A percentile compares a stretch with the other conserved stretches of the same genome.
Evolutionary conservation across 2,888 invertebrate genomes (phyloP).

Genomic region (Matsumyia berberina): DNA sequence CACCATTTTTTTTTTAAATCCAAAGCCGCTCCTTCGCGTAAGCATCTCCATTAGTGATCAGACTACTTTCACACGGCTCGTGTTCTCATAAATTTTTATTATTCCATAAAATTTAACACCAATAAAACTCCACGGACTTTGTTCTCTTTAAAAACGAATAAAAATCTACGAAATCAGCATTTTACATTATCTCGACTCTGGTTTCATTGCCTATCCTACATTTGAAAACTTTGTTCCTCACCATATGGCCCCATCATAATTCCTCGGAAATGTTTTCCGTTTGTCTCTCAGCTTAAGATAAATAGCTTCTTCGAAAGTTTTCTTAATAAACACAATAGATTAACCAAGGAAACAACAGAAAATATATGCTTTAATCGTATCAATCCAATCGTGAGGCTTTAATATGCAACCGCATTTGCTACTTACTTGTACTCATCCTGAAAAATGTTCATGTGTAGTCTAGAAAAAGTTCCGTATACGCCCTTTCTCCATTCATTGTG

Average conservation of each 20-base stretch:
- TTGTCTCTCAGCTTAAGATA: background rate
- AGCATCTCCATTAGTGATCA: background rate
- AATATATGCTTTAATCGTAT: background rate
- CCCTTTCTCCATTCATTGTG: conserved; percentile 13
- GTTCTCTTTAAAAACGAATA: background rate
- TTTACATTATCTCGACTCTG: background rate
- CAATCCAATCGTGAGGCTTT: background rate
- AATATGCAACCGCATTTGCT: background rate
- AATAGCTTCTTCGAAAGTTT: background rate
- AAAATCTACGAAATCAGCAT: conserved; percentile 11
- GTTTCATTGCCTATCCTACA: background rate
- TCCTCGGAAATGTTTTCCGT: background rate
- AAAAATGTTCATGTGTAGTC: conserved; percentile 8
- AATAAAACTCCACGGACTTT: conserved; percentile 7
- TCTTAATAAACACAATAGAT: conserved; percentile 3
- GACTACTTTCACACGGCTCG: background rate
- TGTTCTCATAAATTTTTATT: conserved; percentile 11
- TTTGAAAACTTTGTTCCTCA: background rate
- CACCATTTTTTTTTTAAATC: too few species aligned
- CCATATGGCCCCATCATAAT: conserved; percentile 12
- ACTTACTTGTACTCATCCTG: background rate
- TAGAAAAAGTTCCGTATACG: conserved; percentile 46
- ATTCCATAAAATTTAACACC: conserved; percentile 6
- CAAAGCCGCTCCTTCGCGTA: background rate
- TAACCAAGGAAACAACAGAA: background rate